Conservation (phyloP, 2,888 invertebrate species). For the Caradrina clavipalpis region DNA sequence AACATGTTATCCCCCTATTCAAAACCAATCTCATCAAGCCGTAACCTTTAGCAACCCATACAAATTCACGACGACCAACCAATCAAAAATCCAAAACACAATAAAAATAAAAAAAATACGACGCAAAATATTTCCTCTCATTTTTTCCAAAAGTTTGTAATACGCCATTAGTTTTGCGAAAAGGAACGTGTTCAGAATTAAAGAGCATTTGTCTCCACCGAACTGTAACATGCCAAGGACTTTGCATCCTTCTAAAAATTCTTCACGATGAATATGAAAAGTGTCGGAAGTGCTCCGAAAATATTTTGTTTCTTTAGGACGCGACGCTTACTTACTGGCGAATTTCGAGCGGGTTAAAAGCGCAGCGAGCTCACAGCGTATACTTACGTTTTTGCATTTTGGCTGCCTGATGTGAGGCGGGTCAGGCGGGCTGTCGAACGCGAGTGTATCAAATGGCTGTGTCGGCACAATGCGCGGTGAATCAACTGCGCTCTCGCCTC, state of each 20-base stretch:
- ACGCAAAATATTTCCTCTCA: constrained; percentile 62
- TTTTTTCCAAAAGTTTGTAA: constrained; percentile 65
- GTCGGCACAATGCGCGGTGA: no score
- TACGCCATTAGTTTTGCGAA: constrained; percentile 72
- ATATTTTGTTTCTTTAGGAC: constrained; percentile 42
- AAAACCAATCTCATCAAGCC: constrained; percentile 38
- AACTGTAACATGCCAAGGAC: constrained; percentile 49
- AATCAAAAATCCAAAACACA: constrained; percentile 52
- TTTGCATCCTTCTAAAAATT: constrained; percentile 55
- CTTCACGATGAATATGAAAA: constrained; percentile 46
- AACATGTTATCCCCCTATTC: not conserved
- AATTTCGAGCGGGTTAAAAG: no score
- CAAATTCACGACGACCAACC: constrained; percentile 35
- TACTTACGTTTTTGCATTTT: no score
- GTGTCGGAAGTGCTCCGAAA: constrained; percentile 61
- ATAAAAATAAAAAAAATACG: constrained; percentile 51
- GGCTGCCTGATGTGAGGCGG: no score
- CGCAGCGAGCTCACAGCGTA: no score
- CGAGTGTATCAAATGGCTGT: no score
- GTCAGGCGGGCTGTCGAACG: no score
- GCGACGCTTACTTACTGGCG: no score
- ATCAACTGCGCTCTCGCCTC: no score
- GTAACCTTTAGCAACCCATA: constrained; percentile 8
- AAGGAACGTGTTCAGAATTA: constrained; percentile 68
- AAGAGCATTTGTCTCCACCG: constrained; percentile 55